phyloP scores from a whole-genome alignment of 2,113 vertebrate genomes.

The Cricetomys ansorgei region DNA sequence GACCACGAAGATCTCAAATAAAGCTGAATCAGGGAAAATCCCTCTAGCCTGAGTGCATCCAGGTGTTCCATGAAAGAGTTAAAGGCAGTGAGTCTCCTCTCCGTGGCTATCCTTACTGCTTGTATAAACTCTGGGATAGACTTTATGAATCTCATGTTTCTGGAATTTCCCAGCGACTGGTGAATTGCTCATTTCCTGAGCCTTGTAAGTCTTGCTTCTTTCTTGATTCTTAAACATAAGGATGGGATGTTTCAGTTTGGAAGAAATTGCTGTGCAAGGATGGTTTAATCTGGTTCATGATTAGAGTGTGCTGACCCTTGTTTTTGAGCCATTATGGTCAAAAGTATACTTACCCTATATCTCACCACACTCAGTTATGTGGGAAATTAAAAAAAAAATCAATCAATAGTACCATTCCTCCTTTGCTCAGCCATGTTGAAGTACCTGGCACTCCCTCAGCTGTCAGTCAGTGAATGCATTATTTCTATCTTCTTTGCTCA shows the following conservation, averaged over 20 bases:
- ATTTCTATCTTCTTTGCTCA: not conserved
- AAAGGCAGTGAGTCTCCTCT: too few species aligned
- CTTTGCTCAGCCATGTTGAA: not conserved
- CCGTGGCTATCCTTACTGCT: not conserved
- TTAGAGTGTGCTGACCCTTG: not conserved
- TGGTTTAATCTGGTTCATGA: not conserved
- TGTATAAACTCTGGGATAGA: not conserved
- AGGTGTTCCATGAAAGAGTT: not conserved
- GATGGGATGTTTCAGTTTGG: not conserved
- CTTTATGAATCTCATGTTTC: not conserved
- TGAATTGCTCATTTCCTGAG: not conserved
- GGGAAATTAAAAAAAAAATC: not conserved
- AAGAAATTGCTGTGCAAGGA: not conserved
- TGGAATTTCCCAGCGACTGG: not conserved
- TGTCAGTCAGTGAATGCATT: not conserved
- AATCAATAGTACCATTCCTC: not conserved
- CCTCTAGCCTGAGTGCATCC: not conserved
- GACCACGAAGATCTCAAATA: not conserved
- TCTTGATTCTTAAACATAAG: not conserved
- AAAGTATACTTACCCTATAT: not conserved
- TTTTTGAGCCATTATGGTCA: not conserved
- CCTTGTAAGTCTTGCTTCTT: not conserved
- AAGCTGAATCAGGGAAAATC: not conserved
- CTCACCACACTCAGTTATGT: not conserved
- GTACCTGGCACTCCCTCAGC: accelerated